These are phyloP conservation scores for Sycophaga agraensis DNA, from an alignment of 1,140 invertebrate genomes.

Conservation along the genomic window DNA sequence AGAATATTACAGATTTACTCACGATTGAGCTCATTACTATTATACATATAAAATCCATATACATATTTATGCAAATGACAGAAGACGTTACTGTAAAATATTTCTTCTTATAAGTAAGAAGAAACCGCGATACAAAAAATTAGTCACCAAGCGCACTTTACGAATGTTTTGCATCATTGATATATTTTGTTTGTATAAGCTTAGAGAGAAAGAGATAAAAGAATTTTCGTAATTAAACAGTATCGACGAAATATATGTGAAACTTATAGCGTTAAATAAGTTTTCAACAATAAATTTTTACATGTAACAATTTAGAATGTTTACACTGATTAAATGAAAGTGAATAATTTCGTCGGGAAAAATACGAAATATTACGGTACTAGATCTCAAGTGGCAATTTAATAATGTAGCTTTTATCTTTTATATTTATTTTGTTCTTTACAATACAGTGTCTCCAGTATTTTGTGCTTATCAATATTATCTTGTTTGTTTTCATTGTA, in stretches of 20 bases:
- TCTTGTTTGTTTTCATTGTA: not conserved
- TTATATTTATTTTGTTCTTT: not conserved
- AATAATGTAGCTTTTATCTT: conserved; percentile 8
- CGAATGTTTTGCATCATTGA: conserved; percentile 12
- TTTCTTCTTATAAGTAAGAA: conserved; percentile 22
- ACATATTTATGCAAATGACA: conserved; percentile 1
- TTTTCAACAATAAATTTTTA: conserved; percentile 33
- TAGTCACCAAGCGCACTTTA: conserved; percentile 9
- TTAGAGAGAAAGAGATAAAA: conserved; percentile 1
- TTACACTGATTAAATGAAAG: not conserved
- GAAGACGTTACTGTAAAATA: conserved; percentile 24
- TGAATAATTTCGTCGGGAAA: not conserved
- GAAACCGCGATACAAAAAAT: not conserved
- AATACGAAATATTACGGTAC: conserved; percentile 28
- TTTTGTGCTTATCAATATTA: conserved; percentile 12
- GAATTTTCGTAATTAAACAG: not conserved
- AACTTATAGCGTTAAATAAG: conserved; percentile 24
- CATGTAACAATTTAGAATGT: conserved; percentile 5
- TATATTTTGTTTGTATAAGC: conserved; percentile 13
- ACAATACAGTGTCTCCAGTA: conserved; percentile 11
- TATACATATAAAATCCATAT: conserved; percentile 16
- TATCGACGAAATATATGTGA: not conserved
- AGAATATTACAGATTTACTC: conserved; percentile 10
- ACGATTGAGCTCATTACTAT: conserved; percentile 17
- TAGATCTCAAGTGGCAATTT: conserved; percentile 29